Evolutionary conservation across 2,797 vertebrate genomes (phyloP).

Genomic region (Galaxias olidus): DNA sequence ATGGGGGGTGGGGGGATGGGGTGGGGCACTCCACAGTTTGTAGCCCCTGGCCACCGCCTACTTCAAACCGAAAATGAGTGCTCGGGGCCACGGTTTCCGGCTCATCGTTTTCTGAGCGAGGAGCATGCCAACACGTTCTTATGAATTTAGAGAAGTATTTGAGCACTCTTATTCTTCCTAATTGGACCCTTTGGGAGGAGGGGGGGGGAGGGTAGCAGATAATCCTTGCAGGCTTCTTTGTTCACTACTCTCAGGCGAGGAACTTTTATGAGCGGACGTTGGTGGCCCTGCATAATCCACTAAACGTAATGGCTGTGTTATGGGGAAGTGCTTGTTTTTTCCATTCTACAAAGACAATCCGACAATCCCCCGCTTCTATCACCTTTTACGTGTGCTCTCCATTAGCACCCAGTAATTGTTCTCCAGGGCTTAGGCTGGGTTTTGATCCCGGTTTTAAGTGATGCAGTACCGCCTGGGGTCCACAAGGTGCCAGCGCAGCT

Average conservation of each 20-base stretch:
- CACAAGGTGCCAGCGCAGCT: neutral
- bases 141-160: constrained; percentile 17
- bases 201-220: neutral
- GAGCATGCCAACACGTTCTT: constrained; percentile 1
- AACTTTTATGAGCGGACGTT: constrained; percentile 3
- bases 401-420: neutral
- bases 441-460: neutral
- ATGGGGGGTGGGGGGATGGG: neutral
- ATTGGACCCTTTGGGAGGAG: constrained; percentile 16
- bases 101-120: neutral
- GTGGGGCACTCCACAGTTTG: neutral
- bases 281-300: neutral
- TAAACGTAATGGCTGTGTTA: constrained; percentile 9
- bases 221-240: constrained; percentile 13
- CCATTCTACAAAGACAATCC: neutral
- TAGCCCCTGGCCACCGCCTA: constrained; percentile 5
- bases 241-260: constrained; percentile 2
- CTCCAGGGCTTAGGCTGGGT: neutral
- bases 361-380: neutral
- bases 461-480: neutral
- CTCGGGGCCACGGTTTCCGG: constrained; percentile 6
- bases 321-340: neutral
- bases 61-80: constrained; percentile 11
- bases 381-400: neutral
- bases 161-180: constrained; percentile 12